Percentiles rank a stretch among this genome's conserved stretches.
Conservation (phyloP, 2,797 vertebrate genomes). For the Otus scops region DNA sequence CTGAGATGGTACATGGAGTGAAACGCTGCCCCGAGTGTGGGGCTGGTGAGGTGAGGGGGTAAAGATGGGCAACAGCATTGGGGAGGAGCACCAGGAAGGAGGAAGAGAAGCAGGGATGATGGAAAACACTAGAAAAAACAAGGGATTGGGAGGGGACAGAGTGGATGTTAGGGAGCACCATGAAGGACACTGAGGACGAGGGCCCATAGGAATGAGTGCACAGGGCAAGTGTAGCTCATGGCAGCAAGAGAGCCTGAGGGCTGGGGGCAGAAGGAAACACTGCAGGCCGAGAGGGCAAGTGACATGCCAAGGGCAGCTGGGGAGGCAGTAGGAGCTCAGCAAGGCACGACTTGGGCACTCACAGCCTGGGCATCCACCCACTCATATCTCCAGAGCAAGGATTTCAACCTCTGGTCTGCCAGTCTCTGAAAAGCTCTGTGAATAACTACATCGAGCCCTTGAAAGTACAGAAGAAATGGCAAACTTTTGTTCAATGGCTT, state of each 20-base stretch:
- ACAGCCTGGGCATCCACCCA: background rate
- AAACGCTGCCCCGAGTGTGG: background rate
- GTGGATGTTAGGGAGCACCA: background rate
- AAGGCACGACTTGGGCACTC: background rate
- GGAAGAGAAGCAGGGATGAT: background rate
- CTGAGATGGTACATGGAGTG: conserved; percentile 50
- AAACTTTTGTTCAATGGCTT: background rate
- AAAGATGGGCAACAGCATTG: background rate
- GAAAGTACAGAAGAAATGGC: background rate
- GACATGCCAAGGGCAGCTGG: background rate
- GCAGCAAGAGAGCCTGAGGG: background rate
- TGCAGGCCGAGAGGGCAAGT: background rate
- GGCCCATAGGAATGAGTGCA: background rate
- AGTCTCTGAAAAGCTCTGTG: background rate
- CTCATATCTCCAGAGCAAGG: background rate
- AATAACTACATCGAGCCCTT: background rate
- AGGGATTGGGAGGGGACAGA: background rate
- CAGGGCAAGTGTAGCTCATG: background rate
- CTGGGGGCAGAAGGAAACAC: background rate
- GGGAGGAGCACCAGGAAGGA: background rate
- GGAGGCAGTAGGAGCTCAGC: background rate
- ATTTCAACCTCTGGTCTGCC: background rate
- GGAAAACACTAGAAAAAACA: background rate
- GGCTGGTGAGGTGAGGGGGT: background rate
- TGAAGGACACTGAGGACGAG: background rate